Evolutionary conservation across 2,797 vertebrate species (phyloP).

Genomic region (Phoebastria nigripes): DNA sequence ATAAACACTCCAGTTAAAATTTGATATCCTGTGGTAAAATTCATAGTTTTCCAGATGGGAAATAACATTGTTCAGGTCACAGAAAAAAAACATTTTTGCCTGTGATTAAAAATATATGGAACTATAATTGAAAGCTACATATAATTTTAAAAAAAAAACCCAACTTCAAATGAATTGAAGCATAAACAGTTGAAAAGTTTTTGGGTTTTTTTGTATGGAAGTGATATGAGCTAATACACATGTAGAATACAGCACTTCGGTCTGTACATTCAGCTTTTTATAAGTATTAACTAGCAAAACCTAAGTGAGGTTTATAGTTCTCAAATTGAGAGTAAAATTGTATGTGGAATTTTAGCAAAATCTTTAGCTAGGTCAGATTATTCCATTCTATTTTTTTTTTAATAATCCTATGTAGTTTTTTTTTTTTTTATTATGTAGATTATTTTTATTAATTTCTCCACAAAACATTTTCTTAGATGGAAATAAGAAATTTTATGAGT

Average conservation of each 20-base stretch:
- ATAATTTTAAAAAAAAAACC: not conserved
- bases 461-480: not conserved
- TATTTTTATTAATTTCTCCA: not conserved
- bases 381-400: not conserved
- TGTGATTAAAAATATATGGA: not conserved
- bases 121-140: not conserved
- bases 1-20: not conserved
- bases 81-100: not conserved
- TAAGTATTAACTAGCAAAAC: not conserved
- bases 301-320: not conserved
- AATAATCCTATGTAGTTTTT: not conserved
- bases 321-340: not conserved
- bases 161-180: not conserved
- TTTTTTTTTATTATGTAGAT: not conserved
- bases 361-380: not conserved
- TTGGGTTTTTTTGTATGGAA: not conserved
- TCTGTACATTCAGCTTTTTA: not conserved
- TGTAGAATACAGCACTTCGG: not conserved
- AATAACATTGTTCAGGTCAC: not conserved
- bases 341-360: not conserved
- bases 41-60: not conserved
- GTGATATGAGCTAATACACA: not conserved
- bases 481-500: not conserved
- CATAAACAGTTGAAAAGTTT: not conserved
- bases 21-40: not conserved